These are phyloP conservation scores for Neoniphon sammara DNA, from an alignment of 2,797 vertebrate species.

Conservation along the genomic window DNA sequence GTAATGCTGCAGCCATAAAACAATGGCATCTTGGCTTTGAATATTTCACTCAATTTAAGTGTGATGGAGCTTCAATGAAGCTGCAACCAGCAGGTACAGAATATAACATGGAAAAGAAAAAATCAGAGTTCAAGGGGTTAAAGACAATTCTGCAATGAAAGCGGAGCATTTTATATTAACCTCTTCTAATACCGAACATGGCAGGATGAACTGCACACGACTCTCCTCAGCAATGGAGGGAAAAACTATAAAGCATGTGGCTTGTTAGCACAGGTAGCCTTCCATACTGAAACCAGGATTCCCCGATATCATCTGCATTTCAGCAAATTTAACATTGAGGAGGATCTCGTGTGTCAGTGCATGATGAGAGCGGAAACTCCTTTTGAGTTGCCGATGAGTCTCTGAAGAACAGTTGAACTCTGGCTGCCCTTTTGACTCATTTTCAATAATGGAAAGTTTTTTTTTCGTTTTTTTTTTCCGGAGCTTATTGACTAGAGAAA, in stretches of 20 bases:
- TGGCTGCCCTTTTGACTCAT: conserved; percentile 46
- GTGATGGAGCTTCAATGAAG: too few species aligned
- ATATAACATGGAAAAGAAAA: too few species aligned
- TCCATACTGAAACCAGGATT: too few species aligned
- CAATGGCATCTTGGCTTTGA: too few species aligned
- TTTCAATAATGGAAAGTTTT: conserved; percentile 11
- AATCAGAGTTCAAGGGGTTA: too few species aligned
- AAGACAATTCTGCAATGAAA: neutral
- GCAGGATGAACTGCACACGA: conserved; percentile 13
- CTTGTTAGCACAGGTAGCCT: too few species aligned
- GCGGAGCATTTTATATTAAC: neutral
- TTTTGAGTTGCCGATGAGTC: conserved; percentile 37
- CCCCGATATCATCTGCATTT: neutral
- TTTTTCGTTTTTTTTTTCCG: neutral
- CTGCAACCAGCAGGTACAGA: too few species aligned
- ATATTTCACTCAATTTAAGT: too few species aligned
- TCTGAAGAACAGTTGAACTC: conserved; percentile 66
- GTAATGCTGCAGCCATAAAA: too few species aligned
- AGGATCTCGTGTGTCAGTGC: conserved; percentile 62
- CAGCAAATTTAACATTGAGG: conserved; percentile 47
- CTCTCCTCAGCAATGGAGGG: neutral
- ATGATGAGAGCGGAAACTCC: conserved; percentile 62
- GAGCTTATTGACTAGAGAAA: neutral
- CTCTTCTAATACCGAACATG: neutral
- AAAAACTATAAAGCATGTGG: too few species aligned